Conservation (phyloP, 2,113 vertebrate species). For the Maylandia zebra region DNA sequence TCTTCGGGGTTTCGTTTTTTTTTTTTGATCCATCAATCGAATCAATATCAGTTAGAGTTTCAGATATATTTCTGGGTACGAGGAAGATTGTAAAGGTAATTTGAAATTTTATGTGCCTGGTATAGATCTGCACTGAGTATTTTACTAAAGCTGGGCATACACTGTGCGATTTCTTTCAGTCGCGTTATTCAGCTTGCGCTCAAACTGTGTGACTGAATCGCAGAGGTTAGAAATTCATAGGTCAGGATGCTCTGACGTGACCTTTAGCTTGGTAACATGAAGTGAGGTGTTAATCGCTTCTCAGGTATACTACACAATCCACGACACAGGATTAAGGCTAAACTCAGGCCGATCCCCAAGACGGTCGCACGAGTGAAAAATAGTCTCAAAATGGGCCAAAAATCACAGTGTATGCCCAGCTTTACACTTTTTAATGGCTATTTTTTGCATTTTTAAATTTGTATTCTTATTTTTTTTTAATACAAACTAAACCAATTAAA, state of each 20-base stretch:
- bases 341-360: not conserved
- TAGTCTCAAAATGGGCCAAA: not conserved
- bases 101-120: not conserved
- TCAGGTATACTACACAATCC: not conserved
- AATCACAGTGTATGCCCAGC: not conserved
- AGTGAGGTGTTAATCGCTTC: not conserved
- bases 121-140: not conserved
- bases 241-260: not conserved
- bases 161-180: not conserved
- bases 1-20: accelerated
- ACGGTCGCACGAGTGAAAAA: not conserved
- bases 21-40: not conserved
- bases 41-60: not conserved
- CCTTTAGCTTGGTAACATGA: not conserved
- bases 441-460: not conserved
- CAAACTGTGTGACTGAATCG: not conserved
- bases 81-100: not conserved
- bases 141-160: not conserved
- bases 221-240: not conserved
- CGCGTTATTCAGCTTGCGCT: accelerated
- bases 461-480: not conserved
- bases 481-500: not conserved
- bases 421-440: not conserved
- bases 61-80: not conserved
- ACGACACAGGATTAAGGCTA: accelerated